Percentiles rank a stretch among this genome's conserved stretches.
Evolutionary conservation across 2,797 vertebrate genomes (phyloP).

Genomic region (Borostomias antarcticus): DNA sequence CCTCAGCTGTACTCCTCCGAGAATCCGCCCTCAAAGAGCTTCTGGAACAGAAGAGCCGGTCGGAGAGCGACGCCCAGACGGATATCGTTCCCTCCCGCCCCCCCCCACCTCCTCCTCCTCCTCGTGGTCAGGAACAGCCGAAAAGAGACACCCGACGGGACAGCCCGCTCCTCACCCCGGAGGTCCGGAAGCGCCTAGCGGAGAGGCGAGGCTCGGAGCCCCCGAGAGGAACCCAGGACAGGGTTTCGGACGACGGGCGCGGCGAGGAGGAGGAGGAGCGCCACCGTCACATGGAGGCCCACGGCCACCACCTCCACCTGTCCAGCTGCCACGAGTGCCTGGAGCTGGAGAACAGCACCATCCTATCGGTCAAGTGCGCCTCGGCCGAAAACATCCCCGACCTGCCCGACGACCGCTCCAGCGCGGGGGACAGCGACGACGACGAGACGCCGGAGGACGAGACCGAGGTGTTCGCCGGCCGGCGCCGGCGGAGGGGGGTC

Average conservation of each 20-base stretch:
- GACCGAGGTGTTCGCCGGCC: not conserved
- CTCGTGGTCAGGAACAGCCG: not conserved
- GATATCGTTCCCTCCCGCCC: conserved; percentile 6
- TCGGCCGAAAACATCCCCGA: conserved; percentile 89
- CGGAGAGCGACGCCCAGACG: conserved; percentile 13
- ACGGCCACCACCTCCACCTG: conserved; percentile 83
- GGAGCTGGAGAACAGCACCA: conserved; percentile 92
- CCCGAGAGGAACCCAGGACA: conserved; percentile 18
- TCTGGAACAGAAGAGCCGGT: conserved; percentile 43
- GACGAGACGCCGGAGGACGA: conserved; percentile 34
- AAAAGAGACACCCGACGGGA: conserved; percentile 40
- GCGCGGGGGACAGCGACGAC: not conserved
- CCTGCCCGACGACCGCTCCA: conserved; percentile 75
- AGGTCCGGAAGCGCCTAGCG: conserved; percentile 39
- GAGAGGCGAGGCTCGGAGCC: conserved; percentile 61
- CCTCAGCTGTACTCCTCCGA: conserved; percentile 83
- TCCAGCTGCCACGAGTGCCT: conserved; percentile 92
- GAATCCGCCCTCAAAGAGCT: conserved; percentile 75
- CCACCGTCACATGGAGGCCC: conserved; percentile 73
- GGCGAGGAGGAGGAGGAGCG: conserved; percentile 33
- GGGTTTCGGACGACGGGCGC: conserved; percentile 14
- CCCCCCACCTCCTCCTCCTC: conserved; percentile 21
- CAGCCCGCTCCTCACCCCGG: conserved; percentile 38
- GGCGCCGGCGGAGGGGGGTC: conserved; percentile 23
- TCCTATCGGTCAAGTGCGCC: conserved; percentile 87